A percentile compares a stretch with the other conserved stretches of the same genome.
Conservation (phyloP, 2,888 invertebrate species). For the Pimpla rufipes region DNA sequence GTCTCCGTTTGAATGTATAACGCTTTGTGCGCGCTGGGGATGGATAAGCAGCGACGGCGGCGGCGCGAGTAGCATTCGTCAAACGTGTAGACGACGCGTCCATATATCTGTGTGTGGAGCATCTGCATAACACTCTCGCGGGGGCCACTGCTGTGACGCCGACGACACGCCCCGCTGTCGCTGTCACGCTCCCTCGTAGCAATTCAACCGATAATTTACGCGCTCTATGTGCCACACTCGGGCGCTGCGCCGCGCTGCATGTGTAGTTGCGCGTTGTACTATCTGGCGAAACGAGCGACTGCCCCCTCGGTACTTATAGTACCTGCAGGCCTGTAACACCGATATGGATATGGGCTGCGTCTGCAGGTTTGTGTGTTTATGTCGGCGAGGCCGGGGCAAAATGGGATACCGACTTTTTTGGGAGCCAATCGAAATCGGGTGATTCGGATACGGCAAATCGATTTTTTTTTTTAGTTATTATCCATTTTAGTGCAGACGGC, state of each 20-base stretch:
- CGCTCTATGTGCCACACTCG: conserved; percentile 26
- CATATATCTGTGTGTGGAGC: conserved; percentile 38
- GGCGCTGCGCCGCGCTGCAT: too few species aligned
- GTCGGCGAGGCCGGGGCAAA: too few species aligned
- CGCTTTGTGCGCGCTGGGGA: conserved; percentile 18
- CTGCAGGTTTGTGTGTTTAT: too few species aligned
- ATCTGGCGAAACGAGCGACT: conserved; percentile 25
- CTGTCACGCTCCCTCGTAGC: conserved; percentile 47
- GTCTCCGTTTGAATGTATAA: conserved; percentile 10
- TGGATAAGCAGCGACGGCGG: not conserved
- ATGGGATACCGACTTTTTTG: too few species aligned
- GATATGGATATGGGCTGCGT: too few species aligned
- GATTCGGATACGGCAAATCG: too few species aligned
- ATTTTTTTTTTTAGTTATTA: too few species aligned
- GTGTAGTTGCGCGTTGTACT: not conserved
- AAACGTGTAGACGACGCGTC: conserved; percentile 21
- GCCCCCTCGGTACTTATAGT: conserved; percentile 25
- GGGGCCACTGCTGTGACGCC: conserved; percentile 2
- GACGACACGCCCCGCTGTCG: conserved; percentile 53
- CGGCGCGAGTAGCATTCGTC: conserved; percentile 24
- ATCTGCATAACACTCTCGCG: conserved; percentile 45
- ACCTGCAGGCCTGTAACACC: too few species aligned
- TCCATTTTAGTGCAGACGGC: too few species aligned
- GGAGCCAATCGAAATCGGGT: too few species aligned
- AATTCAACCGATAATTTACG: conserved; percentile 60